Evolutionary conservation across 2,113 vertebrate species (phyloP).

Genomic region (Chaenogobius annularis): DNA sequence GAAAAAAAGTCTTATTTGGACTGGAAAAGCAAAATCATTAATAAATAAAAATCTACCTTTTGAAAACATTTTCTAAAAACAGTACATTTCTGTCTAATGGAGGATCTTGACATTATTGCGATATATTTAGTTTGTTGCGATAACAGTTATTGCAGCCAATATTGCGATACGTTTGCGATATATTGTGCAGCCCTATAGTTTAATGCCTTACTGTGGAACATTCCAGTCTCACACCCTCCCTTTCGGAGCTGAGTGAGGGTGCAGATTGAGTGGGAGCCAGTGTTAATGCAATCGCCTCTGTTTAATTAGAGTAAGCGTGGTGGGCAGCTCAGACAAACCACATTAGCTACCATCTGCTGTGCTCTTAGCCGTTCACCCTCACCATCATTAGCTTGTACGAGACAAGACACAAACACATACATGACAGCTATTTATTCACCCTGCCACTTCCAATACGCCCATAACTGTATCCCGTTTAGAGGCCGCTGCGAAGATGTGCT

Average conservation of each 20-base stretch:
- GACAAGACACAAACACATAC: constrained; percentile 69
- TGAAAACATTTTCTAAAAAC: no score
- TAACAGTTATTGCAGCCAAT: no score
- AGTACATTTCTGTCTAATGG: no score
- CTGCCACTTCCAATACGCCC: constrained; percentile 64
- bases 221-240: no score
- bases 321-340: constrained; percentile 69
- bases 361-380: constrained; percentile 52
- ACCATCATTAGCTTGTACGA: constrained; percentile 65
- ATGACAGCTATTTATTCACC: constrained; percentile 72
- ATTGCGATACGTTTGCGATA: no score
- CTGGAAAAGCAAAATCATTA: no score
- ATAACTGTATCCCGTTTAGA: constrained; percentile 44
- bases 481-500: constrained; percentile 12
- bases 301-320: constrained; percentile 74
- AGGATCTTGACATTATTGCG: no score
- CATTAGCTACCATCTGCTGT: constrained; percentile 74
- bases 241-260: constrained; percentile 30
- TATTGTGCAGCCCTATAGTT: no score
- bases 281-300: constrained; percentile 71
- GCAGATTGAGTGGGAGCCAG: constrained; percentile 64
- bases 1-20: no score
- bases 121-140: no score
- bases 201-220: no score
- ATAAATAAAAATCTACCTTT: no score